Conservation (phyloP, 2,113 vertebrate species). For the Carollia perspicillata region DNA sequence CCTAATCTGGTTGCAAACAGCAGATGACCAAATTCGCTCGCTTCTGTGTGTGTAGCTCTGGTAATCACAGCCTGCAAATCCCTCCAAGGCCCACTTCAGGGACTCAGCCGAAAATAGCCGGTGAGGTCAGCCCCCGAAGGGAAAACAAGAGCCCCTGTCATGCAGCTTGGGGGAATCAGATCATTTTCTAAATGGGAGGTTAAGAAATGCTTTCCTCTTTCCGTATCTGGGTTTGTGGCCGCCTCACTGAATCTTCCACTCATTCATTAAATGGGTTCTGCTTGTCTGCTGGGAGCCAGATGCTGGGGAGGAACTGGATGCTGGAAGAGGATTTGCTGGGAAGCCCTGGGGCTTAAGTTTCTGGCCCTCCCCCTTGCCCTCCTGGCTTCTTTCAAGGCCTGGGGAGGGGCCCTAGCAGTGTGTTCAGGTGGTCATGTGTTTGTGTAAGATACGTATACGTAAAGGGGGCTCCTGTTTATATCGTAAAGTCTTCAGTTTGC, state of each 20-base stretch:
- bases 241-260: background rate
- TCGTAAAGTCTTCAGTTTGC: background rate
- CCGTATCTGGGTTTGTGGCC: background rate
- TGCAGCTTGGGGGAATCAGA: background rate
- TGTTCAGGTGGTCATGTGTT: background rate
- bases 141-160: background rate
- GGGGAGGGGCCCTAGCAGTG: background rate
- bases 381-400: background rate
- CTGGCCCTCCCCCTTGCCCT: background rate
- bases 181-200: background rate
- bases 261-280: background rate
- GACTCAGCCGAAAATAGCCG: slow-evolving; percentile 9
- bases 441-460: background rate
- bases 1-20: slow-evolving; percentile 62
- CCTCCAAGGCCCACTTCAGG: background rate
- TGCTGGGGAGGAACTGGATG: background rate
- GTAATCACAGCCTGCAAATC: slow-evolving; percentile 4
- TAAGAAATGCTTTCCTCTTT: background rate
- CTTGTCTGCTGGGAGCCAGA: background rate
- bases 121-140: slow-evolving; percentile 25
- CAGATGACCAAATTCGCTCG: slow-evolving; percentile 10
- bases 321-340: background rate
- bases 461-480: background rate
- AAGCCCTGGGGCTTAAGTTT: background rate
- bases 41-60: background rate